Base-by-base conservation (phyloP, 1,140 invertebrate genomes). In the Drosophila triauraria region DNA sequence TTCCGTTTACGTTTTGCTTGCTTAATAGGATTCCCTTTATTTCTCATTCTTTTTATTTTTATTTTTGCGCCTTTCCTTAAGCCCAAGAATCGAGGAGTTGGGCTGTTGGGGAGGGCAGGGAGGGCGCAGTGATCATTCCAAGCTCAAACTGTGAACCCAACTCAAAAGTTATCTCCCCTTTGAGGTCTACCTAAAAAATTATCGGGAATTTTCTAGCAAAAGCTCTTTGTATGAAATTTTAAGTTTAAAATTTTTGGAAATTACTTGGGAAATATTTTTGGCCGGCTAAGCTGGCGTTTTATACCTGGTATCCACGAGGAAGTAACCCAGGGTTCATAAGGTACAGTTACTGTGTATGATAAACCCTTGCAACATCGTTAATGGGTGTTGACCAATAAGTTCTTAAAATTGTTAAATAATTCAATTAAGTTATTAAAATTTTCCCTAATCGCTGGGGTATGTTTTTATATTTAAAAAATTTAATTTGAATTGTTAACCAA, bases 11-110 rank as follows among this genome's bases (percentile, higher is more conserved):
- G 78, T 86, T 71, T 87, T 87, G 65, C 61, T 51, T 82, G 76
- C 70, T 69, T 88, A 90, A 90, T 81, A 80, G 78, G 81, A 84
- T 90, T 90, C 80, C 80, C 68, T 87, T 70, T 25, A 68, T 61
- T 75, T 80, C 46, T 65, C 40, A 32, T 62, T 70, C 44, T 46
- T 23, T 17, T 15, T 20, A 32, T 30, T 38, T 17, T 53, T 61
- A 53, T 38, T 42, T 56, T 8, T 23, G 30, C 30, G 17, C 27
- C 27, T 60, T 62, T 20, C 30, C 27, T 60, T 59, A 25, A 71
- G 30, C 43, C 23, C 5, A 13, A 23, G 25, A 57, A 35, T 25
- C 8, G 20, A 23, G 30, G 23, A 47, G 30, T 35, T 38, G 42
- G 61, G 25, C 3, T 25, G 25, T 4, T 25, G 25, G 25, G 27